phyloP scores from a whole-genome alignment of 2,888 invertebrate genomes.

The Thalpophila matura region DNA sequence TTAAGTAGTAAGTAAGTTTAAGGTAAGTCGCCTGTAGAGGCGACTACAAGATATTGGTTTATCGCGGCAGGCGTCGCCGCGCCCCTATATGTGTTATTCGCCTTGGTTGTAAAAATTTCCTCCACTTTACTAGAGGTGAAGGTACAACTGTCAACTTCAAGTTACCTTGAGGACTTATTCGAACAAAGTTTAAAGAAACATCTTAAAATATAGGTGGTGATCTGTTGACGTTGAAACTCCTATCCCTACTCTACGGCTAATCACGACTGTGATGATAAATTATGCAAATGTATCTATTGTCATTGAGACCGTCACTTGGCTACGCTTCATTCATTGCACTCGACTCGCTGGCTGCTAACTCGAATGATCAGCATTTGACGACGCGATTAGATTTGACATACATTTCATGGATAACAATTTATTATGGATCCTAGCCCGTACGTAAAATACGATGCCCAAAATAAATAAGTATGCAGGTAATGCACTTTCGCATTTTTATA shows the following conservation, averaged over 20 bases:
- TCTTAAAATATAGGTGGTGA: conserved; percentile 27
- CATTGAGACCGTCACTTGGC: conserved; percentile 46
- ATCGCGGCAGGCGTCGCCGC: too few species aligned
- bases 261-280: conserved; percentile 46
- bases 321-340: conserved; percentile 53
- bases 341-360: conserved; percentile 26
- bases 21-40: too few species aligned
- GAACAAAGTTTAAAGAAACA: neutral
- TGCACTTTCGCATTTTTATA: neutral
- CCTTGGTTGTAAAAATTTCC: too few species aligned
- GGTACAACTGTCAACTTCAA: too few species aligned
- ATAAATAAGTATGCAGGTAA: neutral
- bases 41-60: too few species aligned
- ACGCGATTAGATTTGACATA: conserved; percentile 12
- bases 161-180: too few species aligned
- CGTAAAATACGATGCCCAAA: neutral
- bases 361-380: conserved; percentile 14
- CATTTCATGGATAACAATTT: neutral
- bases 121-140: too few species aligned
- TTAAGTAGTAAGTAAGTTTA: too few species aligned
- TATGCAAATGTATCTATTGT: conserved; percentile 56
- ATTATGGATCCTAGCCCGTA: neutral
- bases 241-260: conserved; percentile 52
- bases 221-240: conserved; percentile 13
- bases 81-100: too few species aligned